Conservation (phyloP, 2,797 vertebrate species). For the Coccyzus lansbergi region DNA sequence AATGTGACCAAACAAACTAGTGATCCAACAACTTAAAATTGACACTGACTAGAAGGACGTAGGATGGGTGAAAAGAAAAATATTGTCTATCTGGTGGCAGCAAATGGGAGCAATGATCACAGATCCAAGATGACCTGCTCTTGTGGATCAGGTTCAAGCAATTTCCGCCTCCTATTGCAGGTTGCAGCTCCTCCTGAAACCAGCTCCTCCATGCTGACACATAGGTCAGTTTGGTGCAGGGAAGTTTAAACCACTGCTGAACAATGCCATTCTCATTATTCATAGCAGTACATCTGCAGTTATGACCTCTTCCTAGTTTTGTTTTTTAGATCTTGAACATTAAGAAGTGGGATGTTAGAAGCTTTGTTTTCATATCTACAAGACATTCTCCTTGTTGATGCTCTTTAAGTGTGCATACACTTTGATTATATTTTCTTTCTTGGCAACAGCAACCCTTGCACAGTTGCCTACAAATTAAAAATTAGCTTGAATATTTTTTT, state of each 20-base stretch:
- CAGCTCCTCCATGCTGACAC: background rate
- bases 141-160: background rate
- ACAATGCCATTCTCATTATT: background rate
- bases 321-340: background rate
- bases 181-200: background rate
- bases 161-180: background rate
- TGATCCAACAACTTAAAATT: background rate
- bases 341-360: background rate
- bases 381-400: background rate
- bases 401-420: background rate
- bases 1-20: background rate
- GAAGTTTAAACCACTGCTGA: background rate
- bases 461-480: background rate
- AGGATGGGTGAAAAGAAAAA: background rate
- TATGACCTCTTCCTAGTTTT: background rate
- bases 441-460: background rate
- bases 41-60: background rate
- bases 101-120: background rate
- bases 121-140: background rate
- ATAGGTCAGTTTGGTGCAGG: rapidly evolving
- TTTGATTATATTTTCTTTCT: background rate
- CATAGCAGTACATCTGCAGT: background rate
- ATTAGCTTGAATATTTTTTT: background rate
- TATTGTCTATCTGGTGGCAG: rapidly evolving
- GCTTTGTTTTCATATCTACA: background rate